Base-by-base conservation (phyloP, 2,888 invertebrate species). In the Acanthosepion esculentum region DNA sequence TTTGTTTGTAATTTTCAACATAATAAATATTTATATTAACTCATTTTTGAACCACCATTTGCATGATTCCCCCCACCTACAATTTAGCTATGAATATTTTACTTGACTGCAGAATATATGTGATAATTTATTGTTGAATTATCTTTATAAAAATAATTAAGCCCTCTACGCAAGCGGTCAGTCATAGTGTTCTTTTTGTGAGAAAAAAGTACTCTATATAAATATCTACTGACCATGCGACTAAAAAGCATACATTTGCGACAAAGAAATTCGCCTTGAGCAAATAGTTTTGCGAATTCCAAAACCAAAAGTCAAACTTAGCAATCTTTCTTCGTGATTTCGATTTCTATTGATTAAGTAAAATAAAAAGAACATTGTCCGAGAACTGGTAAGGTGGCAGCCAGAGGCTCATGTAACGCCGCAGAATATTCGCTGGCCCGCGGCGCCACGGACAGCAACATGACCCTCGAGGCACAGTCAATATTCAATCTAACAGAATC, bases 241-340 rank as follows among this genome's bases (percentile, higher is more conserved):
- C n/a, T 12, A n/a, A n/a, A n/a, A 78, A 78, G 18, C n/a, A 78
- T 29, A 78, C n/a, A n/a, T 78, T 78, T 78, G n/a, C n/a, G n/a
- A n/a, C 33, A 33, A 64, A 64, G 26, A 78, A 59, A 78, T 12
- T n/a, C 10, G 78, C 78, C n/a, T 78, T 33, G 0, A 12, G 78
- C 78, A 78, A 33, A 78, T 78, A 78, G 78, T 78, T 78, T 78
- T 78, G n/a, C 15, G 23, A 78, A 78, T 78, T n/a, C n/a, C 41
- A 10, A 78, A 78, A 78, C n/a, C 4, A 78, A 78, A 78, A 78
- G 78, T 78, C 78, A 78, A 78, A 78, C 78, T 78, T 78, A 15
- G 78, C 78, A 78, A 78, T 78, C n/a, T 78, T 78, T 78, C 78
- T n/a, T 78, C 78, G 78, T 78, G n/a, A 78, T 78, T 78, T 78